Base-by-base conservation (phyloP, 2,888 invertebrate species). In the Brenthis daphne region DNA sequence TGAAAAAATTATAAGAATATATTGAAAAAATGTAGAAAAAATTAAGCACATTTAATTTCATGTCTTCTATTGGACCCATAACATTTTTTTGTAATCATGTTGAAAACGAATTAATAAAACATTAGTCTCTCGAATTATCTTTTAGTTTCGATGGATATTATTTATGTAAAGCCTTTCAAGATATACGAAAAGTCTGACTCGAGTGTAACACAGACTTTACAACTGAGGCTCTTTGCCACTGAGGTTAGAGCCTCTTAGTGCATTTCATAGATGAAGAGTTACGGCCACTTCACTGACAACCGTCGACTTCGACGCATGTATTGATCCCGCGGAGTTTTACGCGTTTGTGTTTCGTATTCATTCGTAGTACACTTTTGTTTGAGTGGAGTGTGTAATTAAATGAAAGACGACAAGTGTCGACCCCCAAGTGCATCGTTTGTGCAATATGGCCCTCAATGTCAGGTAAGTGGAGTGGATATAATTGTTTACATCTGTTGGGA, bases 361-460 rank as follows among this genome's bases (percentile, higher is more conserved):
- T 68, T 64, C 57, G 66, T 55, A 60, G 51, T 69, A 67, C 58
- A 47, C 47, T 57, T 69, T 65, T 57, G 68, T 70, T 67, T 66
- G 68, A 75, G 77, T 78, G 76, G 67, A 75, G 79, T 81, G 81
- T 77, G 81, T 77, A 68, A 72, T 75, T 78, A 74, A 71, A 80
- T 80, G 77, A 79, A 71, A 78, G 71, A 63, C 66, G 73, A 67
- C 64, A 71, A 77, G 76, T 77, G 84, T 76, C 77, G 65, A 76
- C 73, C 71, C 76, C 72, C 73, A 69, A 77, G 81, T 81, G 80
- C 73, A 73, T 74, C 75, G 57, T 69, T 72, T 73, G 79, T 86
- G 84, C 82, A 92, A 88, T 87, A 92, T 92, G 92, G 83, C 88
- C 85, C 79, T 86, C 78, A 87, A 79, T 84, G 73, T 84, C 77